Percentiles rank a stretch among this genome's conserved stretches.
Conservation (phyloP, 2,888 invertebrate genomes). For the Amiota communis region DNA sequence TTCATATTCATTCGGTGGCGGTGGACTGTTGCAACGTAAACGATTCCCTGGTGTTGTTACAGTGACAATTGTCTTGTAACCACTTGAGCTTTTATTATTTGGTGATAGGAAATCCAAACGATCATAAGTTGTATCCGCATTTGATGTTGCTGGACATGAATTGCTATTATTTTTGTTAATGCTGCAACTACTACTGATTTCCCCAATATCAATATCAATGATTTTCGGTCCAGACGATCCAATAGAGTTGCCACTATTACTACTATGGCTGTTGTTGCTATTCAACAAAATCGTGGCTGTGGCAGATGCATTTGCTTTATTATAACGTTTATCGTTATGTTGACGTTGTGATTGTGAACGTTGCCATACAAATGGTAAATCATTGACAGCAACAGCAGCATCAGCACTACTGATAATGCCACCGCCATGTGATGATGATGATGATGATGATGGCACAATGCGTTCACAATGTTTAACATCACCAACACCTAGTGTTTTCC, state of each 20-base stretch:
- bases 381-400: constrained; percentile 39
- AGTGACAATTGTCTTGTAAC: constrained; percentile 82
- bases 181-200: constrained; percentile 45
- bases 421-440: too few relatives aligned
- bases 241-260: constrained; percentile 33
- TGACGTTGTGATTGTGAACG: constrained; percentile 65
- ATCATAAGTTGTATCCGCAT: constrained; percentile 80
- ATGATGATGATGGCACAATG: not conserved
- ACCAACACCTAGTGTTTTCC: constrained; percentile 85
- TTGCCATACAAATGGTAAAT: constrained; percentile 71
- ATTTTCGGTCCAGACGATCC: constrained; percentile 51
- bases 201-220: constrained; percentile 68
- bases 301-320: constrained; percentile 44
- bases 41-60: constrained; percentile 75
- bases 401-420: not conserved
- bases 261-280: too few relatives aligned
- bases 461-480: constrained; percentile 82
- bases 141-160: constrained; percentile 30
- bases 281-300: not conserved
- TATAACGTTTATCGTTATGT: constrained; percentile 71
- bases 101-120: constrained; percentile 87
- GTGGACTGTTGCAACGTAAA: constrained; percentile 54
- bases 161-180: not conserved
- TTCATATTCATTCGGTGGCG: constrained; percentile 83
- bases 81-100: constrained; percentile 80